phyloP scores from a whole-genome alignment of 2,888 invertebrate species.

The Eupeodes luniger region DNA sequence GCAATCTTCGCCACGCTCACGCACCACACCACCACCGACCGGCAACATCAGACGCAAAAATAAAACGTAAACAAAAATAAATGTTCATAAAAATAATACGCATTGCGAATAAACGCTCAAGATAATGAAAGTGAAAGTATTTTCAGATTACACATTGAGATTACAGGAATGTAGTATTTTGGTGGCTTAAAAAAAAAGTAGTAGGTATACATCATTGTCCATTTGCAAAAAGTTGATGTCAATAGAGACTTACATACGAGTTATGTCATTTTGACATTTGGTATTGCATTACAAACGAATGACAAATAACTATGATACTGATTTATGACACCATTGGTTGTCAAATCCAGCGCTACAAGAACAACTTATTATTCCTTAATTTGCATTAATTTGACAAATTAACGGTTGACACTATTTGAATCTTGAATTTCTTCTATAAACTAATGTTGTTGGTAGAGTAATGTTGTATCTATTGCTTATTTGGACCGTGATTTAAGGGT shows the following conservation, averaged over 20 bases:
- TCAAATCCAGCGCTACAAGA: too few relatives aligned
- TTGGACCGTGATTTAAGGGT: too few relatives aligned
- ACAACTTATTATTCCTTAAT: background rate
- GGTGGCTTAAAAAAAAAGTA: background rate
- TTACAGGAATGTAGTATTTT: constrained; percentile 16
- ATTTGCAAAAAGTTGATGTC: too few relatives aligned
- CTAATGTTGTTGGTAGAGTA: too few relatives aligned
- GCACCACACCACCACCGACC: background rate
- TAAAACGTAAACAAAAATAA: constrained; percentile 47
- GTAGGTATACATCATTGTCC: background rate
- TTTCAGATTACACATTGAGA: background rate
- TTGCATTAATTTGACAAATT: background rate
- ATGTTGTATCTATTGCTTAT: too few relatives aligned
- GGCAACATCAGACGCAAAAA: constrained; percentile 5
- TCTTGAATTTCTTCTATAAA: too few relatives aligned
- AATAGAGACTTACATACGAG: too few relatives aligned
- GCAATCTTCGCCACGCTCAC: background rate
- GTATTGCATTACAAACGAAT: too few relatives aligned
- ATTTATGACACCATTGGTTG: too few relatives aligned
- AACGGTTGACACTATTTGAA: too few relatives aligned
- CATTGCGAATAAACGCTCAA: constrained; percentile 1
- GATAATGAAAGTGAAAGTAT: constrained; percentile 58
- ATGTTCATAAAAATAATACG: constrained; percentile 12
- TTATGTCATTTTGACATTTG: too few relatives aligned
- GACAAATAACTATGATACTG: too few relatives aligned